Conservation (phyloP, 2,888 invertebrate species). For the Augochlorella aurata region DNA sequence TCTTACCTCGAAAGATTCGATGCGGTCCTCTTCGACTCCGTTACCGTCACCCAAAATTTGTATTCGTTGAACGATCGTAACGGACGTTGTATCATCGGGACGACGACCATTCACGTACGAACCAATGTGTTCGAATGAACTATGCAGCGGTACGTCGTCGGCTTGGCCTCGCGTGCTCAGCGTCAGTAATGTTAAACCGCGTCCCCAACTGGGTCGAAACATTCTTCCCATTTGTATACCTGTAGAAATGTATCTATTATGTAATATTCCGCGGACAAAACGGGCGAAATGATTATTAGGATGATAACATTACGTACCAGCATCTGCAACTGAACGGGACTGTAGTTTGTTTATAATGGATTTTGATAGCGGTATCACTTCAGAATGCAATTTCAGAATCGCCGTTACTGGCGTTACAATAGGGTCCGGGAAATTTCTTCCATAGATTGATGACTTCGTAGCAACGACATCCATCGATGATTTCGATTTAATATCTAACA, state of each 20-base stretch:
- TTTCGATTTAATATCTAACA: constrained; percentile 25
- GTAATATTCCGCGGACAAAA: neutral
- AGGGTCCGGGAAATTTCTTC: constrained; percentile 64
- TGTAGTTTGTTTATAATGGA: constrained; percentile 72
- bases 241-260: constrained; percentile 3
- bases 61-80: constrained; percentile 78
- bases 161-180: constrained; percentile 82
- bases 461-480: constrained; percentile 15
- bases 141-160: constrained; percentile 78
- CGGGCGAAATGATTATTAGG: neutral
- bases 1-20: constrained; percentile 72
- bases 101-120: constrained; percentile 75
- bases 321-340: constrained; percentile 74
- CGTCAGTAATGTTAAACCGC: constrained; percentile 84
- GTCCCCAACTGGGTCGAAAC: constrained; percentile 90
- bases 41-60: constrained; percentile 75
- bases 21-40: constrained; percentile 70
- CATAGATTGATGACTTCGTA: constrained; percentile 15
- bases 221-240: constrained; percentile 84
- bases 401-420: constrained; percentile 82
- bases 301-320: constrained; percentile 53
- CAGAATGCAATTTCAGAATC: constrained; percentile 79
- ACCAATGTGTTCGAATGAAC: constrained; percentile 78
- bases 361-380: constrained; percentile 79
- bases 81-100: constrained; percentile 75